phyloP scores from a whole-genome alignment of 2,113 vertebrate species.

The Formicarius rufipectus region DNA sequence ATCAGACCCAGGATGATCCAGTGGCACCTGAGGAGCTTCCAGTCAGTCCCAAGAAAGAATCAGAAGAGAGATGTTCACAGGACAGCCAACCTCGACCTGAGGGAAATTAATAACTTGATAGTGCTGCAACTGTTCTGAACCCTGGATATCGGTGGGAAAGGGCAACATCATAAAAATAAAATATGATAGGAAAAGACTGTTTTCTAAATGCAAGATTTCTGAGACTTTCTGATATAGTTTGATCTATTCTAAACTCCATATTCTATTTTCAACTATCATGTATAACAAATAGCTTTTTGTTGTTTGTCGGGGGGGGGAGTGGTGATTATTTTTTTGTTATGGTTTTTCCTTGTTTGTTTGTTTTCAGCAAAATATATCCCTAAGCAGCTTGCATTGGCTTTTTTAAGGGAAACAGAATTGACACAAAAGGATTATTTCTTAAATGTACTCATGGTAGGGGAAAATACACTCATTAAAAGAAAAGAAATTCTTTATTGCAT shows the following conservation, averaged over 20 bases:
- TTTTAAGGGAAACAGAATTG: neutral
- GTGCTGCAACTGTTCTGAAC: neutral
- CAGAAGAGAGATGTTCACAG: neutral
- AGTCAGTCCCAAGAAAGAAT: neutral
- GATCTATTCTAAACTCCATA: neutral
- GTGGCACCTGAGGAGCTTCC: neutral
- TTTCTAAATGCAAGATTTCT: neutral
- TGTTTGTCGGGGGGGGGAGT: too few relatives aligned
- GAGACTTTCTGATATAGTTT: neutral
- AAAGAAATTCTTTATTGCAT: neutral
- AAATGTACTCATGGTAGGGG: neutral
- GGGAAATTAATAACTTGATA: neutral
- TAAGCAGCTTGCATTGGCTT: neutral
- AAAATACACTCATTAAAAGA: neutral
- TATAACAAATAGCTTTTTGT: neutral
- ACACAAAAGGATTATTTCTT: neutral
- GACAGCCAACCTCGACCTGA: neutral
- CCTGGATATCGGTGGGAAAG: neutral
- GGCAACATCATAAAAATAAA: neutral
- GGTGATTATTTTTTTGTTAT: too few relatives aligned
- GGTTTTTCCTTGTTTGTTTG: neutral
- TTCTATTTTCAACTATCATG: neutral
- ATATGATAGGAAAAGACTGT: neutral
- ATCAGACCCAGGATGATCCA: neutral
- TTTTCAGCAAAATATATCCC: neutral